Base-by-base conservation (phyloP, 2,888 invertebrate species). In the Eugnorisma glareosa region DNA sequence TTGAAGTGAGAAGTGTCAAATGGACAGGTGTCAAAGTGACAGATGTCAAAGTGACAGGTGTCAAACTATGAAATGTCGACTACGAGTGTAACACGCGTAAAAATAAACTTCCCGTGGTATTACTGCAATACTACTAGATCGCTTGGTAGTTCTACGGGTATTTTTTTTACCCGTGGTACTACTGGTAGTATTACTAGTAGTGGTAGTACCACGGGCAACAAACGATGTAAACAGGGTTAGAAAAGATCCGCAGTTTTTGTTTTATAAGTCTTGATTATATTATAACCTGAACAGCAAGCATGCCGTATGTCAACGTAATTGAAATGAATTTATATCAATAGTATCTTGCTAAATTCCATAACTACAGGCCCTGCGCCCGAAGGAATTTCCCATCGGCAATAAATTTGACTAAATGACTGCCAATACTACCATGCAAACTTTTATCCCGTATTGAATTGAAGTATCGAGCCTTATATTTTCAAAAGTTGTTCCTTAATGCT, bases 351-450 rank as follows among this genome's bases (percentile, higher is more conserved):
- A 40, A 64, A 64, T 64, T 40, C 40, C 37, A 40, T 40, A n/a
- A 40, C 40, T 40, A 18, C 40, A 40, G 5, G 18, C 13, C 40
- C n/a, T n/a, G n/a, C 2, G 40, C 8, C 0, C n/a, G 64, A 18
- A n/a, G 64, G n/a, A n/a, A 64, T 64, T 40, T 43, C n/a, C 64
- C n/a, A 64, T 59, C 31, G 59, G 64, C 15, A 40, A 40, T 13
- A n/a, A 40, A n/a, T n/a, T n/a, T n/a, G 13, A 37, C 61, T 57
- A 37, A 24, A 37, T 37, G 35, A 37, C 13, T 37, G 10, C 18
- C 57, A 28, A 59, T 28, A 21, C 4, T 61, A 59, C 18, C 18
- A 8, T 13, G 2, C 24, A 24, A 63, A 63, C 63, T 24, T 37
- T 24, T 13, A 37, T 37, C 63, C 24, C 21, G 21, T 35, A 5